Conservation (phyloP, 2,797 vertebrate genomes). For the Sebastes jordani region DNA sequence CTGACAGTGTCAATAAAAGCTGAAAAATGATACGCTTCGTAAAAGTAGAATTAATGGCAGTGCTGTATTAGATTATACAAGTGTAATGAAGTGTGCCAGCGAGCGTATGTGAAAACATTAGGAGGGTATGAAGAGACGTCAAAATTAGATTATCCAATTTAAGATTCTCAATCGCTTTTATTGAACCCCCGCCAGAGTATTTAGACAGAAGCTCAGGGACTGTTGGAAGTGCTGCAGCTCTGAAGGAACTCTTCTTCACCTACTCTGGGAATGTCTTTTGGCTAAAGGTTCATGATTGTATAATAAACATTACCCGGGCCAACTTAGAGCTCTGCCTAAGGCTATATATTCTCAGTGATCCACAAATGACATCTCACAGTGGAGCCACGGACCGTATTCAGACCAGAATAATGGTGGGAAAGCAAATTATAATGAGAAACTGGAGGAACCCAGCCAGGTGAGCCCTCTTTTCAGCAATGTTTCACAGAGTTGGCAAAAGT, state of each 20-base stretch:
- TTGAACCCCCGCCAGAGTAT: background rate
- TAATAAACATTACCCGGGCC: background rate
- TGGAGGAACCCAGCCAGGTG: background rate
- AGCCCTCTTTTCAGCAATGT: background rate
- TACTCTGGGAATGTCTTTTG: no score
- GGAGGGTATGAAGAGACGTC: background rate
- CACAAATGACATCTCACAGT: background rate
- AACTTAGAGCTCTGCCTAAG: background rate
- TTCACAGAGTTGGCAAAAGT: background rate
- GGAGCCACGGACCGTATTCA: background rate
- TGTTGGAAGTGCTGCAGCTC: no score
- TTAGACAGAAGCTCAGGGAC: background rate
- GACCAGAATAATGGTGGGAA: background rate
- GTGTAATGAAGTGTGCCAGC: background rate
- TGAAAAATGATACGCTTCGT: background rate
- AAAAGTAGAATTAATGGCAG: background rate
- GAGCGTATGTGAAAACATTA: background rate
- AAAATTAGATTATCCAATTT: background rate
- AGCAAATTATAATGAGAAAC: background rate
- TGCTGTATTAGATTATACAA: background rate
- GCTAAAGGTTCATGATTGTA: background rate
- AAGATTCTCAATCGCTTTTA: background rate
- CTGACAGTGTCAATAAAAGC: background rate
- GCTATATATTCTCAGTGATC: background rate
- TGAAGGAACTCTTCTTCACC: no score